Evolutionary conservation across 2,797 vertebrate species (phyloP), one percentile per base, ranked within the genome.

Genomic region (Cheirogaleus major): DNA sequence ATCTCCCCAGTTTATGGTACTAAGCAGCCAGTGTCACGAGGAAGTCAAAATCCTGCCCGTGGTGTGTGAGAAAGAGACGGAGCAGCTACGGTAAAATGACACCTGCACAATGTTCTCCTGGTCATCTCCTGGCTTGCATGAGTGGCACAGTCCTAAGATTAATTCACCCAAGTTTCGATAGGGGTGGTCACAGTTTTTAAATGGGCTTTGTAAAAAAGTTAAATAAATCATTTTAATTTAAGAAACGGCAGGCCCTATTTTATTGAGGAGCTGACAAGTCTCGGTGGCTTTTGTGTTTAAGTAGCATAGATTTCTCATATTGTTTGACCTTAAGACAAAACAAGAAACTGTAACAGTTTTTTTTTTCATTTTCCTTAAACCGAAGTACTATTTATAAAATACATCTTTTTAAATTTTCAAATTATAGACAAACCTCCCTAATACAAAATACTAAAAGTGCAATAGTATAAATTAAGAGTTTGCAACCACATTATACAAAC

Each of bases 391-490:
- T 98, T 98, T 98, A 98, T 99, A 98, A 99, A 99, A 99, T 99
- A 99, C 99, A 99, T 99, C 98, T 99, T 99, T 92, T 99, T 99
- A 99, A 99, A 99, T 99, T 99, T 99, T 99, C 99, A 99, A 99
- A 99, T 99, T 99, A 99, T 99, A 99, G 99, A 99, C 99, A 99
- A 99, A 99, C 99, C 99, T 99, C 99, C 99, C 98, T 98, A 98
- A 97, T 98, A 99, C 96, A 99, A 99, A 99, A 99, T 99, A 98
- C 99, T 99, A 99, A 99, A 99, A 99, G 99, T 99, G 99, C 99
- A 99, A 99, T 99, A 99, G 99, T 99, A 99, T 99, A 99, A 99
- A 99, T 99, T 99, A 99, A 99, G 99, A 99, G 99, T 99, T 99
- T 99, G 99, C 99, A 97, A 99, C 99, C 99, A 99, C 99, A 98